phyloP scores from a whole-genome alignment of 2,113 vertebrate species.

The Diphyllodes magnificus region DNA sequence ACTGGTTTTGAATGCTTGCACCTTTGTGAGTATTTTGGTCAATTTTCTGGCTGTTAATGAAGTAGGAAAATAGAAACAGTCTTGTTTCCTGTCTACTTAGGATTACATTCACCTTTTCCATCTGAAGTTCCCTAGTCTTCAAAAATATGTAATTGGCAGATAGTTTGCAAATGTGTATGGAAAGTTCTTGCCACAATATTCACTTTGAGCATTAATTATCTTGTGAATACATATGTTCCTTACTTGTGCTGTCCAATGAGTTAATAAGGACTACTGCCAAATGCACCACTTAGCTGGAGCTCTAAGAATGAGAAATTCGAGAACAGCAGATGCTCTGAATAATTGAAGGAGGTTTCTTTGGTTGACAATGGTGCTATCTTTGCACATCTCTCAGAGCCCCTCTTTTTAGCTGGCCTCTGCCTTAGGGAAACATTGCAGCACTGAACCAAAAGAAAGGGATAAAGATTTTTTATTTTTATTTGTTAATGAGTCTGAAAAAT shows the following conservation, averaged over 20 bases:
- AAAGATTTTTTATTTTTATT: neutral
- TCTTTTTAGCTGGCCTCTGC: neutral
- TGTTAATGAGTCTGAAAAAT: neutral
- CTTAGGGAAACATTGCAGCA: neutral
- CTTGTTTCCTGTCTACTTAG: neutral
- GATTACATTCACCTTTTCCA: neutral
- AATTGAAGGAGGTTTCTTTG: constrained; percentile 60
- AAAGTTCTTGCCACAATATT: neutral
- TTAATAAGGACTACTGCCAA: neutral
- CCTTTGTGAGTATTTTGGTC: neutral
- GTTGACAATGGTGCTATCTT: constrained; percentile 45
- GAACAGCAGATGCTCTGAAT: constrained; percentile 54
- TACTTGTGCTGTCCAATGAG: neutral
- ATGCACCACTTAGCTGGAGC: neutral
- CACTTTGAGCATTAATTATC: neutral
- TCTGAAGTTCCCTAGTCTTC: neutral
- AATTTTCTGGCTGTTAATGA: neutral
- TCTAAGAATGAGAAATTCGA: constrained; percentile 34
- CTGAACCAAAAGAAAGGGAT: neutral
- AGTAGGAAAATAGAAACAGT: neutral
- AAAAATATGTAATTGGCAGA: neutral
- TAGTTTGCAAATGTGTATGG: neutral
- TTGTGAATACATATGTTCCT: neutral
- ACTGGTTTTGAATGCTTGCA: neutral
- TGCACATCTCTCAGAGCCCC: neutral